phyloP scores from a whole-genome alignment of 2,797 vertebrate genomes.

The Pipistrellus kuhlii region DNA sequence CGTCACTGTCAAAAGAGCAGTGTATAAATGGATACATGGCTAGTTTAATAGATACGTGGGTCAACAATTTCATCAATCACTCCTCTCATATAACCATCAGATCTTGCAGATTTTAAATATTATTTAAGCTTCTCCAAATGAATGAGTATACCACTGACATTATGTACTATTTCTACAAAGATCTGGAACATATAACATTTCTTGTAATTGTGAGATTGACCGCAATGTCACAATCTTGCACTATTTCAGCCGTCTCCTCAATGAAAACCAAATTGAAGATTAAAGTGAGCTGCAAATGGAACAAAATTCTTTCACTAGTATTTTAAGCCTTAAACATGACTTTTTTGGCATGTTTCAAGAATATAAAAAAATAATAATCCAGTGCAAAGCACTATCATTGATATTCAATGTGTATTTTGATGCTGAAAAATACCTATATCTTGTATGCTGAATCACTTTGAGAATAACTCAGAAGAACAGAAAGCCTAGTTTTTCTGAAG shows the following conservation, averaged over 20 bases:
- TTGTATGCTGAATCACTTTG: background rate
- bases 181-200: constrained; percentile 37
- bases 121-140: constrained; percentile 18
- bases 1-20: constrained; percentile 56
- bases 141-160: constrained; percentile 18
- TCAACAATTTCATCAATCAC: background rate
- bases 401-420: background rate
- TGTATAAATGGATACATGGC: background rate
- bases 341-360: constrained; percentile 3
- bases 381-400: background rate
- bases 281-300: background rate
- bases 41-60: background rate
- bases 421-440: background rate
- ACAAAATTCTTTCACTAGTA: constrained; percentile 3
- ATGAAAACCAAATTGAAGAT: constrained; percentile 64
- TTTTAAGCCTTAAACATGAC: constrained; percentile 3
- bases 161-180: background rate
- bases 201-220: constrained; percentile 19
- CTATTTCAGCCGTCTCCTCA: constrained; percentile 33
- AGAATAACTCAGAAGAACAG: background rate
- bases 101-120: constrained; percentile 44
- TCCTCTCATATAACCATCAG: background rate
- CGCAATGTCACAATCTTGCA: constrained; percentile 9
- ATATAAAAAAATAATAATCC: background rate
- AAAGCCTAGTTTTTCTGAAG: background rate